A percentile compares a stretch with the other conserved stretches of the same genome.
Conservation (phyloP, 2,797 vertebrate species). For the Tokudaia muenninki region DNA sequence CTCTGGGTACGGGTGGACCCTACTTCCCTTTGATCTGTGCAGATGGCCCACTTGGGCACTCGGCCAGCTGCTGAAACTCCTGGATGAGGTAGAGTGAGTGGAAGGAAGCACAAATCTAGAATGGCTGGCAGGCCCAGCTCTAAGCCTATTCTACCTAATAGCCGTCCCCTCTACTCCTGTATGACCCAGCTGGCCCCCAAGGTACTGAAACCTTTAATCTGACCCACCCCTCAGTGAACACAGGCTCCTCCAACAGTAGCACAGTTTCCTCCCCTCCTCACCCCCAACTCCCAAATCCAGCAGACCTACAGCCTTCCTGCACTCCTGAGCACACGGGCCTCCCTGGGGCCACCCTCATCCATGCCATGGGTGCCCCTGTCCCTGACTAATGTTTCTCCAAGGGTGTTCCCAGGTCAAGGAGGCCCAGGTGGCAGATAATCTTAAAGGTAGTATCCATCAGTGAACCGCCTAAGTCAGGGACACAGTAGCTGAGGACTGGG, state of each 20-base stretch:
- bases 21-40: neutral
- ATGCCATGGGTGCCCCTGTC: fast-evolving
- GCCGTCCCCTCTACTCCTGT: fast-evolving
- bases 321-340: neutral
- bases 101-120: neutral
- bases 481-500: neutral
- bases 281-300: neutral
- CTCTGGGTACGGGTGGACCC: neutral
- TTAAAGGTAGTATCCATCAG: neutral
- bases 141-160: no score
- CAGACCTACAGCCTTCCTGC: neutral
- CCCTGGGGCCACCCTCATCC: neutral
- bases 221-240: neutral
- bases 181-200: neutral
- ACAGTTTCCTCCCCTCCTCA: neutral
- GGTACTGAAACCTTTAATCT: neutral
- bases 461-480: no score
- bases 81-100: neutral
- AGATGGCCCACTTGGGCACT: neutral
- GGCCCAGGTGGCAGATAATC: no score
- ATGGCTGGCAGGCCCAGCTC: neutral
- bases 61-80: neutral
- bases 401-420: neutral
- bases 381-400: neutral
- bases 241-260: neutral